Conservation (phyloP, 2,113 vertebrate species). For the Calidris pygmaea region DNA sequence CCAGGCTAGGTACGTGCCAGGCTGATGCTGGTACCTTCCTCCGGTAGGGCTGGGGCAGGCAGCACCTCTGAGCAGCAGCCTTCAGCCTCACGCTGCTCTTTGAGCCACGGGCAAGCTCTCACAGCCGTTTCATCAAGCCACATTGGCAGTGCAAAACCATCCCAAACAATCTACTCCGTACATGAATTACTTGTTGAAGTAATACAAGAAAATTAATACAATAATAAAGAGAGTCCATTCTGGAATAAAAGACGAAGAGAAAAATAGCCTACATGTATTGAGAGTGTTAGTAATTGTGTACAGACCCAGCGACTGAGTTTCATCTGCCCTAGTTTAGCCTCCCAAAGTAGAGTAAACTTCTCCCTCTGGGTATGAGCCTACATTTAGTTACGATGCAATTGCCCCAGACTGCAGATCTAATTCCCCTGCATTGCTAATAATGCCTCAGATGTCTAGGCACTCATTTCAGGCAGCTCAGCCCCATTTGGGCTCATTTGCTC, state of each 20-base stretch:
- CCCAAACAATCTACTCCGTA: neutral
- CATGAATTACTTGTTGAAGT: neutral
- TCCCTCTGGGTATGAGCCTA: neutral
- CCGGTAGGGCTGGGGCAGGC: fast-evolving
- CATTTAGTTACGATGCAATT: neutral
- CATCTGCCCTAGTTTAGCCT: neutral
- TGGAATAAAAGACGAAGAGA: neutral
- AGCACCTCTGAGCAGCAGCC: neutral
- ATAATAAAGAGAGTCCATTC: neutral
- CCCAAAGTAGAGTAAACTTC: neutral
- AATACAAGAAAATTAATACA: neutral
- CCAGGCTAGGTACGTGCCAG: neutral
- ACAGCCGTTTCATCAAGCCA: neutral
- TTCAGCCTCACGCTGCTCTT: neutral
- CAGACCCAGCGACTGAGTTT: neutral
- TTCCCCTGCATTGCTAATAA: neutral
- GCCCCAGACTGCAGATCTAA: neutral
- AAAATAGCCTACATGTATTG: neutral
- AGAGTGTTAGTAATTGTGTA: neutral
- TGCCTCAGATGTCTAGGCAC: neutral
- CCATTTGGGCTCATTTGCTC: neutral
- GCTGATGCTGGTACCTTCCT: neutral
- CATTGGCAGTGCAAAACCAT: neutral
- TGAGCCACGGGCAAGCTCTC: neutral
- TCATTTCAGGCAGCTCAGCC: neutral